phyloP scores from a whole-genome alignment of 2,113 vertebrate genomes.

The Carassius gibelio region DNA sequence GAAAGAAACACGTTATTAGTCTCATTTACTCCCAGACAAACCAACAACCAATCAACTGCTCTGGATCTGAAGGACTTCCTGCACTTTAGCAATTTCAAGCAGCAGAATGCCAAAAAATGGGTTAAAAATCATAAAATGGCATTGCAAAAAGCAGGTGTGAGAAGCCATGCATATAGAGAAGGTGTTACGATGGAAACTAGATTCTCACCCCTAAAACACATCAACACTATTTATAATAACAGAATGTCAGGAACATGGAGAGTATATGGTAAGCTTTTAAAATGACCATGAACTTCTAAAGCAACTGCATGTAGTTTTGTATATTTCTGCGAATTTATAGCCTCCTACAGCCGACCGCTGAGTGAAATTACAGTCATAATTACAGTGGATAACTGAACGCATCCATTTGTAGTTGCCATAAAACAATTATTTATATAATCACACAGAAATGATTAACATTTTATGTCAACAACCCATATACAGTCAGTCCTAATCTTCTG shows the following conservation, averaged over 20 bases:
- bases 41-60: slow-evolving; percentile 44
- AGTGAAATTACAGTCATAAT: no score
- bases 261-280: background rate
- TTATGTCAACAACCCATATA: slow-evolving; percentile 2
- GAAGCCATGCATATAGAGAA: slow-evolving; percentile 7
- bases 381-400: no score
- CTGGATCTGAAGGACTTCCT: background rate
- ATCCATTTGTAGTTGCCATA: no score
- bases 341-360: no score
- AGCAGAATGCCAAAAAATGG: background rate
- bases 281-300: background rate
- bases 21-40: slow-evolving; percentile 68
- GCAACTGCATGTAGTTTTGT: no score
- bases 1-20: slow-evolving; percentile 77
- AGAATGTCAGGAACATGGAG: background rate
- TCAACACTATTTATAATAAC: background rate
- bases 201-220: background rate
- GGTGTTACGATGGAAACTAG: slow-evolving; percentile 21
- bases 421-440: no score
- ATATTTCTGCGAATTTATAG: no score
- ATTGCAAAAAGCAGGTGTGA: slow-evolving; percentile 25
- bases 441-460: background rate
- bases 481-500: background rate
- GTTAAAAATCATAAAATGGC: slow-evolving; percentile 5
- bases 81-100: background rate